These are phyloP conservation scores for Oryzias curvinotus DNA, from an alignment of 2,113 vertebrate species.

Conservation along the genomic window DNA sequence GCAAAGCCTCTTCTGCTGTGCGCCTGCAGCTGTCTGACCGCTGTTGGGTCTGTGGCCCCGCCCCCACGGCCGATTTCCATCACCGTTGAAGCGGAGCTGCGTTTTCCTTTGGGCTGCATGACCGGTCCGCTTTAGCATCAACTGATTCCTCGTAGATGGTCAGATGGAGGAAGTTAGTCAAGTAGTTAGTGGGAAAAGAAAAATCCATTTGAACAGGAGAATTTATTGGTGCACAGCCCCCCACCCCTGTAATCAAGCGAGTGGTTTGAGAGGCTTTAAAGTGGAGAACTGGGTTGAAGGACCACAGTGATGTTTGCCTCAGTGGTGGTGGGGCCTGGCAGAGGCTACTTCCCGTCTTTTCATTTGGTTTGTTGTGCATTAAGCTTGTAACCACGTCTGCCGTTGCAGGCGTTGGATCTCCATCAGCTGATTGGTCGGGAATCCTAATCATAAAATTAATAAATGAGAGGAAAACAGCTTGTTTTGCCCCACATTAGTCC, in stretches of 20 bases:
- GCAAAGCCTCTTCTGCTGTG: not conserved
- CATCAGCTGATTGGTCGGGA: slow-evolving; percentile 34
- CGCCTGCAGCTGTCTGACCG: slow-evolving; percentile 5
- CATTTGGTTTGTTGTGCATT: slow-evolving; percentile 59
- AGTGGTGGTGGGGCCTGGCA: slow-evolving; percentile 24
- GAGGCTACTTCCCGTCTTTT: slow-evolving; percentile 20
- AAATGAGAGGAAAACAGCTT: no score
- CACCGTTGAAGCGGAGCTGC: slow-evolving; percentile 14
- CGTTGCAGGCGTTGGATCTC: slow-evolving; percentile 26
- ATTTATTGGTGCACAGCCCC: slow-evolving; percentile 3
- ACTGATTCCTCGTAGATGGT: slow-evolving; percentile 46
- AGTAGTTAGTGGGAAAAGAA: slow-evolving; percentile 42
- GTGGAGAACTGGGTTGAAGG: slow-evolving; percentile 14
- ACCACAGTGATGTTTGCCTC: slow-evolving; percentile 16
- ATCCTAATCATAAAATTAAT: no score
- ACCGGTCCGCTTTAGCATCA: slow-evolving; percentile 17
- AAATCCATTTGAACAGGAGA: slow-evolving; percentile 22
- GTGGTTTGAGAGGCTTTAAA: slow-evolving; percentile 15
- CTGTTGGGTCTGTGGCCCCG: not conserved
- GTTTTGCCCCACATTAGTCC: no score
- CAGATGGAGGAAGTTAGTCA: slow-evolving; percentile 41
- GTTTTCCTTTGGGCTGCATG: slow-evolving; percentile 20
- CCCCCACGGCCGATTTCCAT: slow-evolving; percentile 23
- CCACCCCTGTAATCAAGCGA: slow-evolving; percentile 13
- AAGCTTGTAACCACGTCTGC: slow-evolving; percentile 50